Base-by-base conservation (phyloP, 2,113 vertebrate genomes). In the Sebastes fasciatus region DNA sequence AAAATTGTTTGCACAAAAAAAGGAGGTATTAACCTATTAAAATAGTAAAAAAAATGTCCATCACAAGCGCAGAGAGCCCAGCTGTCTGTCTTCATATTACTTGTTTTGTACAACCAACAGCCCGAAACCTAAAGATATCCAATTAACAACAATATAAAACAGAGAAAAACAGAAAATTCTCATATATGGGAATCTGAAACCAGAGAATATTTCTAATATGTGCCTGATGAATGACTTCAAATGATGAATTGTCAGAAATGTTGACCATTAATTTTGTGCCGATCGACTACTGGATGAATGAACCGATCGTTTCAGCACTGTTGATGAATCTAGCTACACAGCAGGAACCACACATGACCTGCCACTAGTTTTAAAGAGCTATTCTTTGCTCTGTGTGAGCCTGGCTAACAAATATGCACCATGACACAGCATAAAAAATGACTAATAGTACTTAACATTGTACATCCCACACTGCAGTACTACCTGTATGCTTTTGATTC, bases 401-500 rank as follows among this genome's bases (percentile, higher is more conserved):
- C 3, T 34, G 34, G 34, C 34, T 34, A 34, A 43, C 26, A 71
- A 8, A 71, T 11, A 11, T 57, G 40, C 52, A 43, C 5, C 40
- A 10, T 45, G 11, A 67, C 14, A 34, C 0, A 34, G 34, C 34
- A 34, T 34, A 34, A 34, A 34, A 34, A 34, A 34, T 34, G 34
- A 34, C 34, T 34, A 34, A 34, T 34, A 34, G 34, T 34, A 34
- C 34, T 4, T 43, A 7, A 55, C 34, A n/a, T 11, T n/a, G 26
- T 9, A 2, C 34, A 8, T 57, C n/a, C 17, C 13, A 8, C 21
- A 3, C 12, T n/a, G 17, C 2, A 23, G n/a, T 34, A 5, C 65
- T 89, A 99, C 98, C 97, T 99, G 98, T 76, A 99, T 98, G 61
- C 97, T 98, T 91, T 98, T 98, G 80, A 99, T 99, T 55, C 98